phyloP scores from a whole-genome alignment of 2,888 invertebrate genomes.

The Physocephala rufipes region DNA sequence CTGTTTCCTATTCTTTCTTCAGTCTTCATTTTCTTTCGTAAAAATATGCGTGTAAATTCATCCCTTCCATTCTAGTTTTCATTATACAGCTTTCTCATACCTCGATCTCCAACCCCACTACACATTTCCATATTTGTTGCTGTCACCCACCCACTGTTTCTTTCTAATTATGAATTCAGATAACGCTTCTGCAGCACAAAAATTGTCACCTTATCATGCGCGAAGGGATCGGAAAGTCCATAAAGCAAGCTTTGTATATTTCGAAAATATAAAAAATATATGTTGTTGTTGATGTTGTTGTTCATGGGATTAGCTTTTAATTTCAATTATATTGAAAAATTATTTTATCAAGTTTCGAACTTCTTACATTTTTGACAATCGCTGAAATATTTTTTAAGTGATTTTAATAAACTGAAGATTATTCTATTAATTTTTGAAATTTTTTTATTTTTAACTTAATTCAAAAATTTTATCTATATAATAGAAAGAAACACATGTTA shows the following conservation, averaged over 20 bases:
- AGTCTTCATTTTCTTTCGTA: not conserved
- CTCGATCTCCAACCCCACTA: not conserved
- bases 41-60: too few relatives aligned
- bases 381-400: not conserved
- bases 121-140: not conserved
- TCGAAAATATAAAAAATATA: not conserved
- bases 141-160: not conserved
- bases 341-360: not conserved
- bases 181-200: not conserved
- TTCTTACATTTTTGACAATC: too few relatives aligned
- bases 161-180: slow-evolving; percentile 12
- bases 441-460: too few relatives aligned
- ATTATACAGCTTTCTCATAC: not conserved
- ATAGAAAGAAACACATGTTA: too few relatives aligned
- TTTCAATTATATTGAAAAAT: not conserved
- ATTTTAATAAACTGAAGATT: too few relatives aligned
- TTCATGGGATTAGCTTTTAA: not conserved
- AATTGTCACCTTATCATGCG: not conserved
- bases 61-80: not conserved
- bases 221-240: too few relatives aligned
- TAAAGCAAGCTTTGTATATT: slow-evolving; percentile 14
- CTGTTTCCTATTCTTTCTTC: not conserved
- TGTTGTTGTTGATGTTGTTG: slow-evolving; percentile 2
- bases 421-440: too few relatives aligned
- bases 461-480: too few relatives aligned